Evolutionary conservation across 2,888 invertebrate species (phyloP), one percentile per base, ranked within the genome.

Genomic region (Dioctria linearis): DNA sequence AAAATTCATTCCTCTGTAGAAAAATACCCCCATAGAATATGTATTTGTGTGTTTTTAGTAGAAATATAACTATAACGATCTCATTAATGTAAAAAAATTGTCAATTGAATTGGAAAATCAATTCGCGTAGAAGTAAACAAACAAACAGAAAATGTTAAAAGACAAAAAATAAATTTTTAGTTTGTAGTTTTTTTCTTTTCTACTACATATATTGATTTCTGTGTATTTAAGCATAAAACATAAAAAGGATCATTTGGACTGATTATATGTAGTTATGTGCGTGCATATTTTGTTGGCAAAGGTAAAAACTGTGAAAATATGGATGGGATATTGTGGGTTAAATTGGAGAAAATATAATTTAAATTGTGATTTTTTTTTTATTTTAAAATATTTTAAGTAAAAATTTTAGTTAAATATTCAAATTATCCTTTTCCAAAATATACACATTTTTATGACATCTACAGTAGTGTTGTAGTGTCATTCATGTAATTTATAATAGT

Each of bases 71-170:
- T 51, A 54, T 69, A 43, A 51, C 69, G 69, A 69, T 69, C 69
- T 69, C 69, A 69, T 69, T 69, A 67, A 69, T 25, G 39, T 69
- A 39, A 69, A 65, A n/a, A 69, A 69, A 51, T 69, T 69, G 69
- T 69, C 69, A 69, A 69, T 69, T 69, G 49, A 51, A 69, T 69
- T 69, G 69, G 69, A 69, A n/a, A 54, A 54, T 54, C 54, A 6
- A 54, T 54, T 54, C 54, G 11, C 11, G 11, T 69, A 69, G 69
- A 37, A 25, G 37, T 51, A 51, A 54, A 4, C 9, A 8, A 54
- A 54, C 11, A n/a, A 54, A 54, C 6, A 8, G 11, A 54, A 54
- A 54, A 25, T 25, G 25, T 25, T 25, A 25, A 25, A 8, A 11
- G 11, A 54, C 54, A 54, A 54, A 54, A 11, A 54, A 25, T 25